Percentiles rank a stretch among this genome's conserved stretches.
Conservation (phyloP, 2,888 invertebrate genomes). For the Diadromus collaris region DNA sequence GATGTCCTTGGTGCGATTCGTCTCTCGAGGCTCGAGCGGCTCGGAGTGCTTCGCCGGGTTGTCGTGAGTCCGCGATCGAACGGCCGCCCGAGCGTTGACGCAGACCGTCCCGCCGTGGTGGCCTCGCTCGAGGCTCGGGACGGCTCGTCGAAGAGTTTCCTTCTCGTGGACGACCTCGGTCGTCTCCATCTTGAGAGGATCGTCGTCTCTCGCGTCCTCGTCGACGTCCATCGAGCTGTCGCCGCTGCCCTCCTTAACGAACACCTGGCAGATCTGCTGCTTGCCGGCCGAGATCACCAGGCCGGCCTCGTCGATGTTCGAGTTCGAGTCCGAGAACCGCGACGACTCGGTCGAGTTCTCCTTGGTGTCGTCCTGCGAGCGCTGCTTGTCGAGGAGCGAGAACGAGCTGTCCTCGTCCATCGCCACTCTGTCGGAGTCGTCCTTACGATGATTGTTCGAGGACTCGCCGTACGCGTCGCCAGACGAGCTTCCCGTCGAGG, state of each 20-base stretch:
- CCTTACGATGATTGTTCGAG: constrained; percentile 70
- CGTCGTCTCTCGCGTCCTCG: constrained; percentile 47
- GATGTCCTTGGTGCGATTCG: constrained; percentile 51
- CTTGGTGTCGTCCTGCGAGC: constrained; percentile 66
- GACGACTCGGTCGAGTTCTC: constrained; percentile 55
- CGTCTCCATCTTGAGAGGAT: constrained; percentile 56
- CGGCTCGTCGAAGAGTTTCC: constrained; percentile 18
- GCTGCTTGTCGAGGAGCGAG: constrained; percentile 70
- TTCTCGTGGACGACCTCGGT: constrained; percentile 43
- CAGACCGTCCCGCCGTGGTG: constrained; percentile 34
- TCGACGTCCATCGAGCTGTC: constrained; percentile 41
- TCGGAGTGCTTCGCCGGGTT: constrained; percentile 48
- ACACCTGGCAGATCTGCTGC: constrained; percentile 57
- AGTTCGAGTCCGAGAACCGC: constrained; percentile 28
- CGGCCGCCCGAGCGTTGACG: constrained; percentile 20
- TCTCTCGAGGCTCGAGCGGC: constrained; percentile 55
- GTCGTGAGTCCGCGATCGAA: constrained; percentile 42
- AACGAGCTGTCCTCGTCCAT: constrained; percentile 69
- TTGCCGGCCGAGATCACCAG: constrained; percentile 46
- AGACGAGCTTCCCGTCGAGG: constrained; percentile 60
- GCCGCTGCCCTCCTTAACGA: constrained; percentile 49
- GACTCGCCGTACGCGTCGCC: constrained; percentile 63
- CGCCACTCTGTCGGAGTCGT: constrained; percentile 73
- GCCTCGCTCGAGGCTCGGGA: constrained; percentile 39
- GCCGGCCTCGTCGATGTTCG: constrained; percentile 33